Evolutionary conservation across 2,888 invertebrate genomes (phyloP).

Genomic region (Acanthosepion pharaonis): DNA sequence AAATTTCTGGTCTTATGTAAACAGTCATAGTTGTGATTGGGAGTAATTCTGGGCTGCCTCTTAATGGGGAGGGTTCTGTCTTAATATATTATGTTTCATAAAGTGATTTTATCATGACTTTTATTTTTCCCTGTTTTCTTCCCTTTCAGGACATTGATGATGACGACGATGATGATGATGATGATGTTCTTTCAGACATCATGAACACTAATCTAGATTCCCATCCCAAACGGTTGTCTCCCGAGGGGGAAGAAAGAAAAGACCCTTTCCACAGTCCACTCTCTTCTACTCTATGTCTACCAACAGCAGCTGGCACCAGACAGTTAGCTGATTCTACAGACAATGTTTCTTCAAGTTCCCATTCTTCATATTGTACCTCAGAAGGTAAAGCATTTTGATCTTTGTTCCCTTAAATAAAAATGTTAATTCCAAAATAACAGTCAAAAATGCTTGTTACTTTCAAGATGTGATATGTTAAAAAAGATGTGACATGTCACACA

Average conservation of each 20-base stretch:
- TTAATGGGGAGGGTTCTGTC: too few species aligned
- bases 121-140: not conserved
- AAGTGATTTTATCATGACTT: conserved; percentile 16
- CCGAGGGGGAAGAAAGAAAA: conserved; percentile 48
- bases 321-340: conserved; percentile 11
- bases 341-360: conserved; percentile 42
- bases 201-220: conserved; percentile 48
- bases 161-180: conserved; percentile 52
- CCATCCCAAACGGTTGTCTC: conserved; percentile 48
- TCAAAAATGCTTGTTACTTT: too few species aligned
- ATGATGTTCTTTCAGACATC: conserved; percentile 49
- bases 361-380: not conserved
- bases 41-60: too few species aligned
- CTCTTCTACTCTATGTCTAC: conserved; percentile 47
- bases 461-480: too few species aligned
- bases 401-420: not conserved
- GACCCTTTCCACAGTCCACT: conserved; percentile 40
- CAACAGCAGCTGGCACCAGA: conserved; percentile 49
- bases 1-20: too few species aligned
- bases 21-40: too few species aligned
- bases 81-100: not conserved
- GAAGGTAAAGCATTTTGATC: not conserved
- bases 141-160: conserved; percentile 53
- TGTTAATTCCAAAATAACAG: too few species aligned
- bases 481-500: too few species aligned